Conservation (phyloP, 1,140 invertebrate genomes). For the Drosophila varians region DNA sequence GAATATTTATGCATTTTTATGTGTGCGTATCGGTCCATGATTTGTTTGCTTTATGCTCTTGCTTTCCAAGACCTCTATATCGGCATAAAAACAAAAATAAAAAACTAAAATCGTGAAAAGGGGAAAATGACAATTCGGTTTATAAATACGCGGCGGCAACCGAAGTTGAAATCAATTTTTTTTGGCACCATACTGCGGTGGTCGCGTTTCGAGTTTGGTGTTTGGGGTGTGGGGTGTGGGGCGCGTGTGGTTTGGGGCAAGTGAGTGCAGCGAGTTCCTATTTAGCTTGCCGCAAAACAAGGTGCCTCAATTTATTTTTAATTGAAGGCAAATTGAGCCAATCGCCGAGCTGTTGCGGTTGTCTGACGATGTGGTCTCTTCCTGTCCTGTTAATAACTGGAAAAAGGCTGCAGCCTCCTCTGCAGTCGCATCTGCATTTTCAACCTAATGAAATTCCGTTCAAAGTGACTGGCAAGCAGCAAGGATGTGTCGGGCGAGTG, state of each 20-base stretch:
- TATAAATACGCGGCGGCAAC: constrained; percentile 59
- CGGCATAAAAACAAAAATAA: neutral
- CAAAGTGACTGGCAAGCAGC: constrained; percentile 32
- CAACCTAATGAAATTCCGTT: constrained; percentile 57
- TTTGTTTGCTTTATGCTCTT: constrained; percentile 47
- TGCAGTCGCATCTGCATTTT: constrained; percentile 27
- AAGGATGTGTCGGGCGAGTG: constrained; percentile 18
- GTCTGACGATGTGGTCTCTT: constrained; percentile 10
- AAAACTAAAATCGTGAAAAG: constrained; percentile 19
- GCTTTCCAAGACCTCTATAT: constrained; percentile 42
- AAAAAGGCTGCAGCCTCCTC: constrained; percentile 2
- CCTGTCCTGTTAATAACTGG: constrained; percentile 35
- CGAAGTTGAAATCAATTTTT: constrained; percentile 52
- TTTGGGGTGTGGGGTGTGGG: neutral
- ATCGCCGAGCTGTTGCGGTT: constrained; percentile 13
- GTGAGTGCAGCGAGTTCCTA: constrained; percentile 1
- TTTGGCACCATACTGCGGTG: constrained; percentile 75
- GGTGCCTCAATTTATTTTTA: constrained; percentile 52
- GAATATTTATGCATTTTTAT: constrained; percentile 75
- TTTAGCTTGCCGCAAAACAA: constrained; percentile 32
- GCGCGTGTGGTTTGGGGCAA: neutral
- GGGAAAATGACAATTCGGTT: constrained; percentile 32
- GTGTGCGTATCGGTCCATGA: constrained; percentile 24
- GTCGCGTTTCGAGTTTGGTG: constrained; percentile 7
- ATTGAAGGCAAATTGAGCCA: constrained; percentile 45